Conservation (phyloP, 2,888 invertebrate genomes). For the Hipparchia sbordonii region DNA sequence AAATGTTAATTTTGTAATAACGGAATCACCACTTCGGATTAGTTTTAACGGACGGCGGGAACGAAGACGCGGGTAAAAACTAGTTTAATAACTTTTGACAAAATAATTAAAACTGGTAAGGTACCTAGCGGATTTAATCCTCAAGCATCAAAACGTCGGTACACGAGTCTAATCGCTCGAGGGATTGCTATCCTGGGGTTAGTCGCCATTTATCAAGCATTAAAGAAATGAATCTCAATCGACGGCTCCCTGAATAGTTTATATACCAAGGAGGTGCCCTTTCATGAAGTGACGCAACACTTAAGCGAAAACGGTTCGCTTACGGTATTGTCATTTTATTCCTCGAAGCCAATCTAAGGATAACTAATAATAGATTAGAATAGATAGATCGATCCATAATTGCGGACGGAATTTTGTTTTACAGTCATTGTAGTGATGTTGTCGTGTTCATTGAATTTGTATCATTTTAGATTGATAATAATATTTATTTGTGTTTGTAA, state of each 20-base stretch:
- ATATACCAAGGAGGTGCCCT: conserved; percentile 13
- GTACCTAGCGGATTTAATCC: background rate
- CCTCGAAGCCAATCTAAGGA: background rate
- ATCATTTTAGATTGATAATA: background rate
- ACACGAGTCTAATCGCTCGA: conserved; percentile 2
- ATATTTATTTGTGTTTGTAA: too few relatives aligned
- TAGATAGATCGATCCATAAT: background rate
- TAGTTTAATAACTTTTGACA: background rate
- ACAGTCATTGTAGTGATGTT: background rate
- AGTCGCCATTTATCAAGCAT: conserved; percentile 30
- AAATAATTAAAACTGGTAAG: background rate
- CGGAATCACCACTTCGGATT: too few relatives aligned
- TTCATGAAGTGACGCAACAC: conserved; percentile 20
- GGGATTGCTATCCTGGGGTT: conserved; percentile 18
- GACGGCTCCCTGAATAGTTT: conserved; percentile 30
- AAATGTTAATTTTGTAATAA: too few relatives aligned
- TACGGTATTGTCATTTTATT: conserved; percentile 8
- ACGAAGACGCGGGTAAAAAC: too few relatives aligned
- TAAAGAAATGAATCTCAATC: conserved; percentile 36
- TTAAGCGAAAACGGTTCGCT: conserved; percentile 18
- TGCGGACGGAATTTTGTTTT: background rate
- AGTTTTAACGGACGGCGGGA: too few relatives aligned
- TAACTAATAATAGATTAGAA: background rate
- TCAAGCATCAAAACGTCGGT: conserved; percentile 18
- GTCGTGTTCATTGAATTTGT: background rate